These are phyloP conservation scores for Hypomesus transpacificus DNA, from an alignment of 2,113 vertebrate genomes.

Conservation along the genomic window DNA sequence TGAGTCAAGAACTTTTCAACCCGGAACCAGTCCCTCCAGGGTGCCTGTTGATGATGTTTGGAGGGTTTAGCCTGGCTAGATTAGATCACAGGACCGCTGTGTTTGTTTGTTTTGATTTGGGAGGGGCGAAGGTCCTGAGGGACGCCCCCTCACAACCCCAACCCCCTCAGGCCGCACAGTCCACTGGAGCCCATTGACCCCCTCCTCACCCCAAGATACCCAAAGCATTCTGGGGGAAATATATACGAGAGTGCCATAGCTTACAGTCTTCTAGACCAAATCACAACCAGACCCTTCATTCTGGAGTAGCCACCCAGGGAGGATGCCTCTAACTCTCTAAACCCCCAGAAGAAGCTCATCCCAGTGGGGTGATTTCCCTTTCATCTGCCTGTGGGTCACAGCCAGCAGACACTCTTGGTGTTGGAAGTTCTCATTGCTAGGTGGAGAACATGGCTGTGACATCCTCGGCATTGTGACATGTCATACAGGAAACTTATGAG, in stretches of 20 bases:
- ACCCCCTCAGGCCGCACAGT: conserved; percentile 56
- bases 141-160: conserved; percentile 36
- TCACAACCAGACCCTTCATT: conserved; percentile 66
- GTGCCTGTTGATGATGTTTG: conserved; percentile 34
- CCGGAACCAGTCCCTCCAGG: conserved; percentile 30
- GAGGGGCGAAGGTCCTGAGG: conserved; percentile 54
- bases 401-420: conserved; percentile 8
- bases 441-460: neutral
- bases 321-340: conserved; percentile 34
- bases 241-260: conserved; percentile 50
- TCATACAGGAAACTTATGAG: neutral
- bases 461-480: neutral
- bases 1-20: too few relatives aligned
- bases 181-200: conserved; percentile 66
- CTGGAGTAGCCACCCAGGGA: conserved; percentile 63
- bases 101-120: conserved; percentile 74
- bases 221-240: conserved; percentile 55
- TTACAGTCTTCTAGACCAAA: conserved; percentile 60
- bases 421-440: conserved; percentile 5
- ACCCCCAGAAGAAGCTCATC: conserved; percentile 31
- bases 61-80: conserved; percentile 53
- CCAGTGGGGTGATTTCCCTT: conserved; percentile 42
- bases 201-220: conserved; percentile 59
- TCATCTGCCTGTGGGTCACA: conserved; percentile 49
- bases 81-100: conserved; percentile 68